Base-by-base conservation (phyloP, 2,113 vertebrate genomes). In the Poecilia latipinna region DNA sequence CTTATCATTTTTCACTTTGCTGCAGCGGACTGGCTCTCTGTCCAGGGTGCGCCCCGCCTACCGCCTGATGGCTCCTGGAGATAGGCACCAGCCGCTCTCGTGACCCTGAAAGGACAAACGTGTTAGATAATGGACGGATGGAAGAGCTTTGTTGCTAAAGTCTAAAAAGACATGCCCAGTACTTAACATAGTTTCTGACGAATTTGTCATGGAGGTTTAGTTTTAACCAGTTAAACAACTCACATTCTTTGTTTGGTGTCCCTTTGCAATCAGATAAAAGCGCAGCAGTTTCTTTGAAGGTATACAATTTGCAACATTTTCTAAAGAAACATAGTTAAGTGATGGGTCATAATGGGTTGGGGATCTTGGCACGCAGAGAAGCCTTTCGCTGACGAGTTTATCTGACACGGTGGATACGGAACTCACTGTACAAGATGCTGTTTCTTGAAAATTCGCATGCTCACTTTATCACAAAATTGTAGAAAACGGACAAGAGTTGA, bases 401-500 rank as follows among this genome's bases (percentile, higher is more conserved):
- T 68, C 32, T 65, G 28, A 74, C 35, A 24, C 62, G 76, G 77
- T 60, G 60, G 65, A 83, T 7, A 15, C 35, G 17, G 48, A 85
- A 82, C 82, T 83, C 3, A 68, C 42, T 19, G 8, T 32, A 83
- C 81, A 31, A 65, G 72, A 28, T 86, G 86, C 35, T 13, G 35
- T 87, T 37, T 6, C 24, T 2, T 1, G 1, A 66, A 76, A 83
- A 86, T 69, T 26, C 69, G 82, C 75, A 72, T 15, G 44, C 77
- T 82, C 72, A 69, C 65, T 57, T 73, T 28, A 74, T 63, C 62
- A 22, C 62, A 72, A 22, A 28, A 60, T 26, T 81, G 61, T 32
- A 13, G 17, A 12, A 10, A 48, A 48, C 1, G 10, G 51, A 57
- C 24, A 57, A 57, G 12, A 42, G 39, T 4, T 42, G 39, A 42